These are phyloP conservation scores for Acomys russatus DNA, from an alignment of 2,797 vertebrate species.

Conservation along the genomic window DNA sequence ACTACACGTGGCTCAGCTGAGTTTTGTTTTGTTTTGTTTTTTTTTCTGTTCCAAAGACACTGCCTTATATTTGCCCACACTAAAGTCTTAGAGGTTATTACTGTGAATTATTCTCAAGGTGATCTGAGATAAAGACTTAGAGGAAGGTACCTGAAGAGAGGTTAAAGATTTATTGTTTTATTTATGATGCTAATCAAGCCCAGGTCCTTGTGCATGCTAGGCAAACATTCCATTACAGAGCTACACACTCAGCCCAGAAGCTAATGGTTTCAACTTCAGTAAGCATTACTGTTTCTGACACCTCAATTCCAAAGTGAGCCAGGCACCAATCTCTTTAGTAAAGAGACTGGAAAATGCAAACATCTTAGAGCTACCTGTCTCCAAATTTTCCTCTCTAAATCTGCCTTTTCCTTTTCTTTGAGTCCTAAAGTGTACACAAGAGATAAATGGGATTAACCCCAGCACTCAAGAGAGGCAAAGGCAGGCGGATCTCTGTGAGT, in stretches of 20 bases:
- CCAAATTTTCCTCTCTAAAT: conserved; percentile 51
- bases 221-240: background rate
- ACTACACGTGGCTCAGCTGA: too few relatives aligned
- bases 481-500: too few relatives aligned
- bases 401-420: conserved; percentile 45
- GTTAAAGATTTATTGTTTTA: conserved; percentile 15
- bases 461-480: too few relatives aligned
- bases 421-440: background rate
- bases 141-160: conserved; percentile 38
- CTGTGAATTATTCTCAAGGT: background rate
- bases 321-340: background rate
- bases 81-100: conserved; percentile 37
- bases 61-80: conserved; percentile 60
- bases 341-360: conserved; percentile 53
- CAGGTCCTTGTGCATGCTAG: background rate
- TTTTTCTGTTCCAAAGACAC: background rate
- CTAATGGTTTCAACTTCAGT: conserved; percentile 41
- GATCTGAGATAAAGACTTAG: conserved; percentile 36
- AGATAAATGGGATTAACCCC: background rate
- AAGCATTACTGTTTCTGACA: conserved; percentile 49
- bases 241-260: background rate
- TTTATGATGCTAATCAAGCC: background rate
- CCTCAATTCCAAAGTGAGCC: conserved; percentile 26
- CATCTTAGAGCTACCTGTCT: conserved; percentile 40
- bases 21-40: background rate